These are phyloP conservation scores for Naja naja DNA, from an alignment of 2,113 vertebrate species.

Conservation along the genomic window DNA sequence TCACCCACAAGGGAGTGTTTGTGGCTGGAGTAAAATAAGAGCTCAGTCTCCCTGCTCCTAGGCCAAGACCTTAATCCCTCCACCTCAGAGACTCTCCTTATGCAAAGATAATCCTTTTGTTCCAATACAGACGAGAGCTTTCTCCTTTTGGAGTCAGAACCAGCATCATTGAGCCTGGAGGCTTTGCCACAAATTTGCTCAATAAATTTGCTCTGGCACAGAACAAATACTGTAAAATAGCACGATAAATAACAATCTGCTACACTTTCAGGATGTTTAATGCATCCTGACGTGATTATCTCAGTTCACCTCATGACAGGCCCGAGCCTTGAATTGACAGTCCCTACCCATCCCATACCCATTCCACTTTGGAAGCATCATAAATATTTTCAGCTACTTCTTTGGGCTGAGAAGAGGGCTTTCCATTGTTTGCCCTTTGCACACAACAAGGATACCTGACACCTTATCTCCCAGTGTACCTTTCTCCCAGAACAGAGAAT, in stretches of 20 bases:
- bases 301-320: background rate
- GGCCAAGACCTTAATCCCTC: background rate
- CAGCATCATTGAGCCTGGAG: conserved; percentile 59
- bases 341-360: too few species aligned
- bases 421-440: background rate
- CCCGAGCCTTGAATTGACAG: too few species aligned
- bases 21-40: too few species aligned
- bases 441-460: background rate
- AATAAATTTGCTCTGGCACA: conserved; percentile 16
- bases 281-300: background rate
- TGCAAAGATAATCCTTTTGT: background rate
- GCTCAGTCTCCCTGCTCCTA: too few species aligned
- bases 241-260: background rate
- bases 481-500: background rate
- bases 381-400: background rate
- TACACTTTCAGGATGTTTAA: background rate
- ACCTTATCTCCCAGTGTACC: background rate
- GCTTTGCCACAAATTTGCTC: conserved; percentile 56
- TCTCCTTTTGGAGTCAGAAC: conserved; percentile 58
- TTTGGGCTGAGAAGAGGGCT: background rate
- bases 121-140: conserved; percentile 54
- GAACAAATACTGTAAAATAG: background rate
- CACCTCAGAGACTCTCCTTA: background rate
- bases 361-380: background rate
- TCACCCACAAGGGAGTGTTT: too few species aligned